Conservation (phyloP, 2,888 invertebrate genomes). For the Sepioteuthis lessoniana region DNA sequence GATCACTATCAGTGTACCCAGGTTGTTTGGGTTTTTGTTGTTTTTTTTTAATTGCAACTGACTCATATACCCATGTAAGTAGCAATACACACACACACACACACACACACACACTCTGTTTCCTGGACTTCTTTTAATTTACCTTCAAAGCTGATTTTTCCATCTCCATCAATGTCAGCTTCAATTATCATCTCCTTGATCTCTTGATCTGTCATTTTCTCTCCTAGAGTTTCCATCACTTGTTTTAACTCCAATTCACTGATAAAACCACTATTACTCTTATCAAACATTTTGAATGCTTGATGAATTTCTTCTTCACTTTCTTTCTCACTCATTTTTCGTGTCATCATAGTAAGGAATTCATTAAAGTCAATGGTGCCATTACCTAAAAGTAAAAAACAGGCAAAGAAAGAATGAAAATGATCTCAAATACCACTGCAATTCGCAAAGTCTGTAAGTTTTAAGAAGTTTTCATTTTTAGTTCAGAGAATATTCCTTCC, state of each 20-base stretch:
- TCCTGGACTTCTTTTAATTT: too few relatives aligned
- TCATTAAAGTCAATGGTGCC: slow-evolving; percentile 15
- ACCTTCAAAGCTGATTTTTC: background rate
- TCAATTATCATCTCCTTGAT: background rate
- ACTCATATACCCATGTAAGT: too few relatives aligned
- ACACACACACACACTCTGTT: too few relatives aligned
- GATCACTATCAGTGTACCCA: too few relatives aligned
- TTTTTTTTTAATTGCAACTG: too few relatives aligned
- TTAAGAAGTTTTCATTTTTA: background rate
- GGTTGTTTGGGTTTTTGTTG: too few relatives aligned
- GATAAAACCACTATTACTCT: background rate
- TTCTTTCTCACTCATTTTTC: background rate
- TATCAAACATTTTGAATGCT: slow-evolving; percentile 1
- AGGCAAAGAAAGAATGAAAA: background rate
- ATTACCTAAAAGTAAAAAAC: background rate
- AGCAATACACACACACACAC: too few relatives aligned
- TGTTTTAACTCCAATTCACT: background rate
- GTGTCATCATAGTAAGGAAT: background rate
- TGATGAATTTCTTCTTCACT: background rate
- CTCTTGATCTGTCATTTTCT: background rate
- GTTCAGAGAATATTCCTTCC: too few relatives aligned
- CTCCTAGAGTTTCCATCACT: background rate
- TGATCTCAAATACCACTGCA: background rate
- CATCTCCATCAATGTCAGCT: slow-evolving; percentile 16
- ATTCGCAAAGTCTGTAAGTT: background rate